Percentiles rank a stretch among this genome's conserved stretches.
phyloP scores from a whole-genome alignment of 2,113 vertebrate species.

The Pavo muticus region DNA sequence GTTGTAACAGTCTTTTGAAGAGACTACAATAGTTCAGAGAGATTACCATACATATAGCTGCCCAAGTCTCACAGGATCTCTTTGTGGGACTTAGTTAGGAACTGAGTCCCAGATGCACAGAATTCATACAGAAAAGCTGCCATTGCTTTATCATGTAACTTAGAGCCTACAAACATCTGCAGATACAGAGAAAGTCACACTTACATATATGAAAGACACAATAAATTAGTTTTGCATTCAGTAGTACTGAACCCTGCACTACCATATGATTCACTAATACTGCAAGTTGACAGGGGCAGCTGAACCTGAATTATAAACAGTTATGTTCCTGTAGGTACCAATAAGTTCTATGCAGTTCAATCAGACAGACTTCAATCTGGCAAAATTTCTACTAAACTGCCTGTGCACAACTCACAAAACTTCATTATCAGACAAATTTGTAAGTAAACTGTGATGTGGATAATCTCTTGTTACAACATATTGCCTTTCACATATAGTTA shows the following conservation, averaged over 20 bases:
- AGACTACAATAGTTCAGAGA: no score
- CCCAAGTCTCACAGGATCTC: no score
- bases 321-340: neutral
- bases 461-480: neutral
- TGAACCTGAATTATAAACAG: neutral
- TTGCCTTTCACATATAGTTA: neutral
- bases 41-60: no score
- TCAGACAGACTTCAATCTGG: neutral
- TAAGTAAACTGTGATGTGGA: neutral
- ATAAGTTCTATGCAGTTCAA: neutral
- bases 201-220: no score
- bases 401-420: neutral
- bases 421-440: neutral
- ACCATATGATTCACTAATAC: neutral
- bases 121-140: no score
- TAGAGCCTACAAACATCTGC: no score
- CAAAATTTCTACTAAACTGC: neutral
- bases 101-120: no score
- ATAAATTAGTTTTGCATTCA: neutral
- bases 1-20: no score
- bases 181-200: no score
- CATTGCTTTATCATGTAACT: no score
- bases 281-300: neutral
- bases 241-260: neutral
- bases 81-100: no score